A percentile compares a stretch with the other conserved stretches of the same genome.
Evolutionary conservation across 2,113 vertebrate genomes (phyloP).

Genomic region (Laticauda laticaudata): DNA sequence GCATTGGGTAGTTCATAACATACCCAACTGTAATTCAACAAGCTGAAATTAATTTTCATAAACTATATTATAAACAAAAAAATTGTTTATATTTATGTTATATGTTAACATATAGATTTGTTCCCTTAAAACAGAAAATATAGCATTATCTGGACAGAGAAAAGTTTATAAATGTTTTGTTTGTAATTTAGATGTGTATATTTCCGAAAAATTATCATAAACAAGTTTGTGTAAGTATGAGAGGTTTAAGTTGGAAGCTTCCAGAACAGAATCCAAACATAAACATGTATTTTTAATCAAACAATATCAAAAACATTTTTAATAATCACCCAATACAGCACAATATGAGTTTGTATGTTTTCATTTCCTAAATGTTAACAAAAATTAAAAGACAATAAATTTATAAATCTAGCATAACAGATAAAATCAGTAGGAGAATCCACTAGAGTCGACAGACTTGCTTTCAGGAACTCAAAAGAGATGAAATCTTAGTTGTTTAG

Average conservation of each 20-base stretch:
- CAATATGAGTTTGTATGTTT: not conserved
- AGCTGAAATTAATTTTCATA: constrained; percentile 31
- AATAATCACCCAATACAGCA: not conserved
- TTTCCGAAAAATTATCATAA: not conserved
- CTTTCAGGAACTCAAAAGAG: not conserved
- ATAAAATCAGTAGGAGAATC: not conserved
- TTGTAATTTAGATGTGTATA: not conserved
- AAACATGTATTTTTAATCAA: not conserved
- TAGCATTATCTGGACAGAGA: not conserved
- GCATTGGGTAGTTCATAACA: not conserved
- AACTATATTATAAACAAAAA: constrained; percentile 29
- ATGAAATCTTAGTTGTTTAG: not conserved
- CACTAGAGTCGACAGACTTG: not conserved
- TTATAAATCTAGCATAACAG: not conserved
- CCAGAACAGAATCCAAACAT: not conserved
- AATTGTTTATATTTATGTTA: not conserved
- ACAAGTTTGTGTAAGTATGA: not conserved
- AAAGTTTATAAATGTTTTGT: not conserved
- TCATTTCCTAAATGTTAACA: not conserved
- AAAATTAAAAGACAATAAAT: not conserved
- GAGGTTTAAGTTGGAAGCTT: not conserved
- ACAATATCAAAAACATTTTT: not conserved
- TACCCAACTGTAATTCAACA: not conserved
- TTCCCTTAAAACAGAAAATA: not conserved
- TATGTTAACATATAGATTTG: not conserved